Base-by-base conservation (phyloP, 2,888 invertebrate species). In the Lathronympha strigana region DNA sequence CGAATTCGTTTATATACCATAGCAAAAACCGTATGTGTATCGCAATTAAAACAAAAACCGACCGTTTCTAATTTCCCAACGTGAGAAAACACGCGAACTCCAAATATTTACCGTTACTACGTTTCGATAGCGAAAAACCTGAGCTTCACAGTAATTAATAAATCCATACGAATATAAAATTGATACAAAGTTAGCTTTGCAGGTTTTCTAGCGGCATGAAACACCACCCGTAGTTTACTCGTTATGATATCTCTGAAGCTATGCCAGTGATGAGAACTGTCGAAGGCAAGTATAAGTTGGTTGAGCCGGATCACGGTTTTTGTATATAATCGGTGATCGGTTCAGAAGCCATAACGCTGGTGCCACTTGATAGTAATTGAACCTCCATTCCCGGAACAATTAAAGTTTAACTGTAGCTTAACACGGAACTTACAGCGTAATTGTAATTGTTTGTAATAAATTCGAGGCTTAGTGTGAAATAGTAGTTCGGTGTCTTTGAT, bases 301-400 rank as follows among this genome's bases (percentile, higher is more conserved):
- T 76, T 74, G 4, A 21, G n/a, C 80, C 82, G 77, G 76, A 84
- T 80, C 73, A 90, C 86, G 88, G 86, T 89, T 86, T 88, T 88
- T 84, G 81, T 76, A 72, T 63, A 77, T 83, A 83, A 84, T 86
- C 81, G 81, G 72, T 80, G 83, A 84, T 84, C 78, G 76, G 83
- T 76, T 80, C 90, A 84, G 90, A 90, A 90, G 90, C 90, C 80
- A 85, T 80, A 75, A 77, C 73, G 74, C 74, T 71, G 73, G 78
- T 78, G 83, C 86, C 81, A 86, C 78, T 84, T 81, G 76, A 78
- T 77, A 78, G 75, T 75, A 76, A 77, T 80, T 78, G 74, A 73
- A 76, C 73, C 68, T 19, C 67, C 72, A 73, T 74, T 69, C 69
- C 69, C 74, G 71, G 60, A 68, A 75, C 68, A 72, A 62, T 70